A percentile compares a stretch with the other conserved stretches of the same genome.
Conservation (phyloP, 2,888 invertebrate species). For the Halictus quadricinctus region DNA sequence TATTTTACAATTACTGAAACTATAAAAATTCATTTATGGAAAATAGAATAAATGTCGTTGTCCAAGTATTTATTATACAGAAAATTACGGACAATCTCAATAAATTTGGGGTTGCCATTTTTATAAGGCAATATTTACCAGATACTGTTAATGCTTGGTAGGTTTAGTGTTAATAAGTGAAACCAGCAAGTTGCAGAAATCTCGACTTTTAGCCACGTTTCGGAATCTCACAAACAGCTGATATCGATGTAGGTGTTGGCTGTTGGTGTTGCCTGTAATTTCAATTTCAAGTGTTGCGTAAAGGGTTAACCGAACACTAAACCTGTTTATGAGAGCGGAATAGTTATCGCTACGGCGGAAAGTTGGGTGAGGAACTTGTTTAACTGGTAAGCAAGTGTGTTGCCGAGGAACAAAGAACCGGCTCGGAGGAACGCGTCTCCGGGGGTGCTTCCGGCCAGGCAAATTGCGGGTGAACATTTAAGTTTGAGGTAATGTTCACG, state of each 20-base stretch:
- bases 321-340: constrained; percentile 12
- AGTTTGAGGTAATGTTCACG: constrained; percentile 25
- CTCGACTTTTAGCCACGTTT: too few species aligned
- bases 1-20: too few species aligned
- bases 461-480: constrained; percentile 44
- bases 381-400: constrained; percentile 9
- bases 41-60: too few species aligned
- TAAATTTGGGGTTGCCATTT: too few species aligned
- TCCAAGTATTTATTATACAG: too few species aligned
- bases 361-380: constrained; percentile 30
- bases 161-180: too few species aligned
- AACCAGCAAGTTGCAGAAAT: too few species aligned
- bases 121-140: too few species aligned
- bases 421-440: not conserved
- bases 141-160: too few species aligned
- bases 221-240: too few species aligned
- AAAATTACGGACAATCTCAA: too few species aligned
- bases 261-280: constrained; percentile 10
- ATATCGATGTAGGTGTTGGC: not conserved
- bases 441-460: not conserved
- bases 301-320: constrained; percentile 33
- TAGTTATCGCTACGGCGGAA: constrained; percentile 31
- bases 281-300: constrained; percentile 13
- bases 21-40: too few species aligned
- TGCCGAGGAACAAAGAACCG: constrained; percentile 19